Evolutionary conservation across 2,888 invertebrate species (phyloP).

Genomic region (Zaprionus bogoriensis): DNA sequence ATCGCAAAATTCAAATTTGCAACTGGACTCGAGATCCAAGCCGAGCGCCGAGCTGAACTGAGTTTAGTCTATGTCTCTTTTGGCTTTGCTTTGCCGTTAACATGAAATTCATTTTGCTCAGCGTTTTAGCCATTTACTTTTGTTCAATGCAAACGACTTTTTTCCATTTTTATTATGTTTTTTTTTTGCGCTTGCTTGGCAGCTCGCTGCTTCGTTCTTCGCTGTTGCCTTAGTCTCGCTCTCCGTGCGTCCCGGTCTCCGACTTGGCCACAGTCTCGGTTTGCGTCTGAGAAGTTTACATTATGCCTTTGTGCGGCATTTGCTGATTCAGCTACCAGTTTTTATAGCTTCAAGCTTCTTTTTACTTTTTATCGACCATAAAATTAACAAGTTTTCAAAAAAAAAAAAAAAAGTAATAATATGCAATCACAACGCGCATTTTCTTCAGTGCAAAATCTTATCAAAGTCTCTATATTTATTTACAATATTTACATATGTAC

Average conservation of each 20-base stretch:
- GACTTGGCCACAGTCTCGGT: neutral
- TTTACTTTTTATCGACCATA: conserved; percentile 36
- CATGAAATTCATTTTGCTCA: conserved; percentile 54
- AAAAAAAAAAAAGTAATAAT: conserved; percentile 16
- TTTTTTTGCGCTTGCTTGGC: conserved; percentile 23
- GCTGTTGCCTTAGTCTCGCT: conserved; percentile 4
- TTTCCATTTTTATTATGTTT: conserved; percentile 23
- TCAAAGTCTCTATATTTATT: conserved; percentile 59
- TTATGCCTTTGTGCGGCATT: conserved; percentile 45
- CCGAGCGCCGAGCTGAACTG: neutral
- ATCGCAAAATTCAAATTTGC: conserved; percentile 33
- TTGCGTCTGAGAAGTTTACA: conserved; percentile 45
- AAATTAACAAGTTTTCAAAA: conserved; percentile 58
- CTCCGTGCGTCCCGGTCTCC: too few relatives aligned
- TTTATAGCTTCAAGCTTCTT: conserved; percentile 41
- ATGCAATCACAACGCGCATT: conserved; percentile 22
- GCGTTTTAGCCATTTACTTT: conserved; percentile 52
- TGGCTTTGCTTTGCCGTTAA: conserved; percentile 65
- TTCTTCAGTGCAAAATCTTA: conserved; percentile 43
- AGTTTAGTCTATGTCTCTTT: conserved; percentile 20
- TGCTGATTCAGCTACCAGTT: conserved; percentile 66
- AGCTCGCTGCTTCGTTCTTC: too few relatives aligned
- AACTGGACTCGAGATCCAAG: conserved; percentile 48
- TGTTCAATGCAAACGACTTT: conserved; percentile 76
- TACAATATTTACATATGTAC: conserved; percentile 43